Base-by-base conservation (phyloP, 1,140 invertebrate species). In the Drosophila gunungcola region DNA sequence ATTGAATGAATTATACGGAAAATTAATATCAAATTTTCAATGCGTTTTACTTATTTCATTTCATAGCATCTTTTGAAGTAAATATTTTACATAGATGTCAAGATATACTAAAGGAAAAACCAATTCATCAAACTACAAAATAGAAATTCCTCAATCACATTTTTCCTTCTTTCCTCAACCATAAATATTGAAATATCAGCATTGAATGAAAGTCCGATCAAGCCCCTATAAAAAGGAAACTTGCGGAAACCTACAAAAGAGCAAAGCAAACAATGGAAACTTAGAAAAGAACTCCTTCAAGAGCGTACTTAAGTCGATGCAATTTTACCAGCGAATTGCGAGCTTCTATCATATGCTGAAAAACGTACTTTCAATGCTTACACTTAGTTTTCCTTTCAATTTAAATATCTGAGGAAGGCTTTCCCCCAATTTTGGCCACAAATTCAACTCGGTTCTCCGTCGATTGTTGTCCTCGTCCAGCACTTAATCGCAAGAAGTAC, bases 401-500 rank as follows among this genome's bases (percentile, higher is more conserved):
- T 62, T 61, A 46, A 64, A 36, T 60, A 60, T 45, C 11, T 25
- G 51, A 16, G 21, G n/a, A 12, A 13, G 32, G 21, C 10, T 39
- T 32, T n/a, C 4, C 9, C 10, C 9, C 5, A 2, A 3, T 57
- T 55, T 61, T 60, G 55, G 55, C 21, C 60, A 42, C 60, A 42
- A 25, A 12, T n/a, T n/a, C 16, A 42, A n/a, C 54, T 41, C 38
- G 21, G 38, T 13, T 73, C 42, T 42, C 10, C 36, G 25, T 49
- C 32, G 21, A 72, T 53, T 60, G 34, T 32, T 38, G 58, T 60
- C 48, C 36, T 27, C 48, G 41, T 27, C 39, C n/a, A 63, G 58
- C 61, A 82, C 62, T 82, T 76, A 67, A 58, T 54, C 64, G 56
- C 61, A 68, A 80, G 61, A 73, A 83, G 61, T 73, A 60, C 69